These are phyloP conservation scores for Dendrolimus houi DNA, from an alignment of 2,888 invertebrate genomes.

Conservation along the genomic window DNA sequence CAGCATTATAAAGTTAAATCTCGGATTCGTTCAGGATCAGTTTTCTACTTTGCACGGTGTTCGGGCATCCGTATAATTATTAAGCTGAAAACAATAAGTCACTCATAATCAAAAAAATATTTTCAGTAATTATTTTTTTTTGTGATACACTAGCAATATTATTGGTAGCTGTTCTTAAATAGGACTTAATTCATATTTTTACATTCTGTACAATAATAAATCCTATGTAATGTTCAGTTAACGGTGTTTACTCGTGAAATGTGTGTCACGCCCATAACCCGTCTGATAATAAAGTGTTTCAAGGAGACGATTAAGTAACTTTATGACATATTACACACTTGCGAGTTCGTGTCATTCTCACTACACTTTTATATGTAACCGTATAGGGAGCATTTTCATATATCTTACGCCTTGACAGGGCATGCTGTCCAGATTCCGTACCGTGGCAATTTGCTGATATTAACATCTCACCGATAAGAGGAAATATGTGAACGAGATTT, in stretches of 20 bases:
- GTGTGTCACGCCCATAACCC: slow-evolving; percentile 65
- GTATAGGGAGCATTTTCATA: slow-evolving; percentile 19
- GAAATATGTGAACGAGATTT: too few relatives aligned
- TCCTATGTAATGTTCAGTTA: slow-evolving; percentile 20
- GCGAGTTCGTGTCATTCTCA: slow-evolving; percentile 19
- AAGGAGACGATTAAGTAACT: slow-evolving; percentile 68
- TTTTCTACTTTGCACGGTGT: too few relatives aligned
- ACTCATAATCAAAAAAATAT: too few relatives aligned
- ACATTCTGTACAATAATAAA: slow-evolving; percentile 18
- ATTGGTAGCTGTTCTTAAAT: too few relatives aligned
- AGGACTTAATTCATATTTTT: neutral
- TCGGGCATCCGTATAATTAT: too few relatives aligned
- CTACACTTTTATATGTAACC: slow-evolving; percentile 19
- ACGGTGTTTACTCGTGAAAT: slow-evolving; percentile 53
- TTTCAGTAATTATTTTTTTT: too few relatives aligned
- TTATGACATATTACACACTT: slow-evolving; percentile 36
- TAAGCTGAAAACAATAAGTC: too few relatives aligned
- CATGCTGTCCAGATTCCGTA: too few relatives aligned
- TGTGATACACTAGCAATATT: too few relatives aligned
- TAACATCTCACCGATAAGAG: neutral
- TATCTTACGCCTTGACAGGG: slow-evolving; percentile 2
- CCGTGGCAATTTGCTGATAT: too few relatives aligned
- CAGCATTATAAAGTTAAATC: too few relatives aligned
- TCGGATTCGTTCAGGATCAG: too few relatives aligned
- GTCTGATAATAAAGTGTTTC: slow-evolving; percentile 67